phyloP scores from a whole-genome alignment of 2,797 vertebrate species.

The Dendrocincla tyrannina region DNA sequence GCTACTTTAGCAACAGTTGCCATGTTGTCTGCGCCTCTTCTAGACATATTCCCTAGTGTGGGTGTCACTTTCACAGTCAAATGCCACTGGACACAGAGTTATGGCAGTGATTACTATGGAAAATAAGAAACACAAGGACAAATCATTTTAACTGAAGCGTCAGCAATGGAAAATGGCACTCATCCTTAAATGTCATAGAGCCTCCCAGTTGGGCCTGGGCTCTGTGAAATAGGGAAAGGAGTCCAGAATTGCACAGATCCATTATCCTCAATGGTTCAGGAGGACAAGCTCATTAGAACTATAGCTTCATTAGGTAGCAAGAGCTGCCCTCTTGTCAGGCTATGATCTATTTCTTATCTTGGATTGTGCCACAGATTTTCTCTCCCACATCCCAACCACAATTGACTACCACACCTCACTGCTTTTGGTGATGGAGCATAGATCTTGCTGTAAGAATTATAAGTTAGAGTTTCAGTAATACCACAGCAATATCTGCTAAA shows the following conservation, averaged over 20 bases:
- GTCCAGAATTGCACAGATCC: neutral
- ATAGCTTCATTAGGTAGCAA: slow-evolving; percentile 10
- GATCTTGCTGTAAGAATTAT: neutral
- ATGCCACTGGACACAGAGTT: slow-evolving; percentile 6
- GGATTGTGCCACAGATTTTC: neutral
- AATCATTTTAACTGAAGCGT: neutral
- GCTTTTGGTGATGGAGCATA: neutral
- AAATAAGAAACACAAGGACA: slow-evolving; percentile 19
- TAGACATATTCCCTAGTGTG: neutral
- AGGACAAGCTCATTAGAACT: slow-evolving; percentile 33
- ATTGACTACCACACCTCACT: neutral
- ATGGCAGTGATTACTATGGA: neutral
- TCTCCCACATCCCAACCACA: slow-evolving; percentile 2
- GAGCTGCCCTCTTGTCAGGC: neutral
- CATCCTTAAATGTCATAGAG: neutral
- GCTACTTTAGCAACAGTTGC: neutral
- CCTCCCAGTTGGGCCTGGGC: neutral
- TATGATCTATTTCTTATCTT: neutral
- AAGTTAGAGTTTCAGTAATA: neutral
- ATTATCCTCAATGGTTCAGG: neutral
- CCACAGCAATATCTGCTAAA: neutral
- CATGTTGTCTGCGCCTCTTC: neutral
- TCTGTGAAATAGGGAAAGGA: neutral
- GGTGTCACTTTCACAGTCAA: slow-evolving; percentile 31
- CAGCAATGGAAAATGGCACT: neutral